Conservation (phyloP, 2,113 vertebrate species). For the Cichladusa arquata region DNA sequence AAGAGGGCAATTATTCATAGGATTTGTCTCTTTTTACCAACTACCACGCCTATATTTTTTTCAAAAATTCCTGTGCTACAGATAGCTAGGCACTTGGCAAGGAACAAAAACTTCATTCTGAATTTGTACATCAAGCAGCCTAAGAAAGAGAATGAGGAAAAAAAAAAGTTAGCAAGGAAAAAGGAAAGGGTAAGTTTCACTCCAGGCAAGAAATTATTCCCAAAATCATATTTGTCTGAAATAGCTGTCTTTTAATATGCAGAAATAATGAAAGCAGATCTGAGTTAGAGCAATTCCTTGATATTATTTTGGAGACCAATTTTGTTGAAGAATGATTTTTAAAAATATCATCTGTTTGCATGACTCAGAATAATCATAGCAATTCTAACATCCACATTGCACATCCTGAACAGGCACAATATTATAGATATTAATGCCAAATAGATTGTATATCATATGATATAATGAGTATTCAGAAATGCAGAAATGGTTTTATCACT, state of each 20-base stretch:
- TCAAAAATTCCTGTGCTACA: not conserved
- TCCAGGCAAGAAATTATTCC: not conserved
- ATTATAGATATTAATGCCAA: not conserved
- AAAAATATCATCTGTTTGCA: not conserved
- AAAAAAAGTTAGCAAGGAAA: not conserved
- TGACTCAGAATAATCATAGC: not conserved
- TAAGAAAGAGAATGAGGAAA: not conserved
- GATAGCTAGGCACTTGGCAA: not conserved
- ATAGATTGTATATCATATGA: not conserved
- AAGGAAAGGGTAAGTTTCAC: not conserved
- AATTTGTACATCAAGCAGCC: not conserved
- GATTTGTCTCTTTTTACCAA: conserved; percentile 21
- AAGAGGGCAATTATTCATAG: not conserved
- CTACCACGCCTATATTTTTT: not conserved
- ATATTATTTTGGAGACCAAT: not conserved
- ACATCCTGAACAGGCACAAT: not conserved
- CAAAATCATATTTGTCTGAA: not conserved
- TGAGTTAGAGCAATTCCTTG: not conserved
- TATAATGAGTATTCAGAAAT: not conserved
- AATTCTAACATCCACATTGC: not conserved
- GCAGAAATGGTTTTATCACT: not conserved
- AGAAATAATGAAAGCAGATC: not conserved
- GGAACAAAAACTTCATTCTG: conserved; percentile 14
- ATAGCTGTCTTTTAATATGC: not conserved
- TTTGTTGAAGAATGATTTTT: not conserved